A percentile compares a stretch with the other conserved stretches of the same genome.
These are phyloP conservation scores for Synergus itoensis DNA, from an alignment of 2,888 invertebrate species.

Conservation along the genomic window DNA sequence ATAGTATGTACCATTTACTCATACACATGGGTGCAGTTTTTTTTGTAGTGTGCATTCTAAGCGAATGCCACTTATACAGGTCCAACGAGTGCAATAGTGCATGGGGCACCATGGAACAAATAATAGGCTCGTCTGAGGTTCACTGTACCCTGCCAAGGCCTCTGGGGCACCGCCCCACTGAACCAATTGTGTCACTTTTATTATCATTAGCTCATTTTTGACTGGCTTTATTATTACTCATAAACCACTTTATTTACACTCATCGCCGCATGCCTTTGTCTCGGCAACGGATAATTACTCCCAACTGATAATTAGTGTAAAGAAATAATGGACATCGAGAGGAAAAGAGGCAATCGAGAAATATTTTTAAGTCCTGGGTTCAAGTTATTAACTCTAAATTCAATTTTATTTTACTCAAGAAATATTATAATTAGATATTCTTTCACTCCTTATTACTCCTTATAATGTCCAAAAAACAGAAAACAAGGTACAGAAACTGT, in stretches of 20 bases:
- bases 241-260: conserved; percentile 36
- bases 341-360: neutral
- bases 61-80: conserved; percentile 26
- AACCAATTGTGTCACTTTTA: conserved; percentile 75
- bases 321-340: neutral
- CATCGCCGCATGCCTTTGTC: conserved; percentile 9
- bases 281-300: neutral
- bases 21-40: conserved; percentile 12
- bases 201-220: conserved; percentile 47
- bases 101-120: conserved; percentile 61
- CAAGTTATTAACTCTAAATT: no score
- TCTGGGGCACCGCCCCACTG: conserved; percentile 77
- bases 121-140: conserved; percentile 63
- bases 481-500: no score
- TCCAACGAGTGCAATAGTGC: conserved; percentile 48
- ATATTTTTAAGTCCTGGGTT: neutral
- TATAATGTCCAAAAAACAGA: no score
- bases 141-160: conserved; percentile 76
- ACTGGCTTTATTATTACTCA: conserved; percentile 48
- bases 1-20: neutral
- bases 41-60: conserved; percentile 11
- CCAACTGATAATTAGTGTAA: conserved; percentile 4
- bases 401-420: no score
- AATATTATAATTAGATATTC: no score
- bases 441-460: no score